Conservation (phyloP, 2,797 vertebrate species). For the Crocidura indochinensis region DNA sequence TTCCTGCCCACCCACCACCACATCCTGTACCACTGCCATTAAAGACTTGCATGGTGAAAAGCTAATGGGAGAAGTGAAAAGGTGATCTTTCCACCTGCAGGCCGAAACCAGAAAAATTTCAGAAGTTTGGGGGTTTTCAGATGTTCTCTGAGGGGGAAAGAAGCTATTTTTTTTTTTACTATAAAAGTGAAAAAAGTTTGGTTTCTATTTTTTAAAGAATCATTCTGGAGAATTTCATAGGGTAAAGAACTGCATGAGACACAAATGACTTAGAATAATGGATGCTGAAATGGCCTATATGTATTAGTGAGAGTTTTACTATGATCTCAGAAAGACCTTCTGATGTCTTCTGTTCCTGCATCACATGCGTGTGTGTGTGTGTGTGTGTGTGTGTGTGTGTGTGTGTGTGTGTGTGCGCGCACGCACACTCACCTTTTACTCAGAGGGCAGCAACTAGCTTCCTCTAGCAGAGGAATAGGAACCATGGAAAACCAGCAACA, state of each 20-base stretch:
- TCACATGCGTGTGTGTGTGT: no score
- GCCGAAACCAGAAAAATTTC: background rate
- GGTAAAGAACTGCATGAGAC: background rate
- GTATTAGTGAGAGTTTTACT: background rate
- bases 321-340: background rate
- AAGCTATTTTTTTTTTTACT: background rate
- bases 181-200: background rate
- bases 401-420: no score
- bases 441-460: background rate
- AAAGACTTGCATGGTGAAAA: constrained; percentile 3
- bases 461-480: background rate
- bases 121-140: background rate
- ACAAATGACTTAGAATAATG: background rate
- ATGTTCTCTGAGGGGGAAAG: background rate
- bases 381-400: no score
- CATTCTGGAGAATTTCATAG: background rate
- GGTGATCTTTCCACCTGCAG: background rate
- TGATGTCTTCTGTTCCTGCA: background rate
- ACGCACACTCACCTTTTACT: background rate
- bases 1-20: background rate
- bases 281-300: constrained; percentile 5
- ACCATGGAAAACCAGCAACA: background rate
- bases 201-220: background rate
- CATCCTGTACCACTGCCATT: background rate
- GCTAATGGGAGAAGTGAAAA: background rate